Percentiles rank a stretch among this genome's conserved stretches.
Evolutionary conservation across 2,113 vertebrate species (phyloP).

Genomic region (Burhinus oedicnemus): DNA sequence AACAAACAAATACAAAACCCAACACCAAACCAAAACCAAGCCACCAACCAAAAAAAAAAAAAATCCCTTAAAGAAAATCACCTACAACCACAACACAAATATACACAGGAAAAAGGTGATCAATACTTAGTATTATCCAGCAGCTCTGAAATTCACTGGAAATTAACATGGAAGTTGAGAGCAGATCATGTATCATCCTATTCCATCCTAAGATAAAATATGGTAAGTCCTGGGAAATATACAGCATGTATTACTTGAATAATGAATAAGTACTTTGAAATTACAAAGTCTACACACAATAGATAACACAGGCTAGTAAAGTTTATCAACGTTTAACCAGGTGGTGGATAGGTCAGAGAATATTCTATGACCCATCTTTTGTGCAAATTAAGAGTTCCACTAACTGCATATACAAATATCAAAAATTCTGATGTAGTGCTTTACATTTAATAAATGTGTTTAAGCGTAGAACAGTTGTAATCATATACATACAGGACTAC

Average conservation of each 20-base stretch:
- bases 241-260: neutral
- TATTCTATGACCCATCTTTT: neutral
- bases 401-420: neutral
- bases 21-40: neutral
- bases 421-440: neutral
- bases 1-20: neutral
- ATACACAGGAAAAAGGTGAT: neutral
- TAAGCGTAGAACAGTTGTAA: neutral
- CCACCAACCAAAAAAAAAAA: neutral
- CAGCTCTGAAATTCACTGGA: neutral
- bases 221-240: neutral
- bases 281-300: neutral
- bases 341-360: neutral
- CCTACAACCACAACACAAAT: neutral
- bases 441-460: neutral
- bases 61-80: neutral
- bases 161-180: neutral
- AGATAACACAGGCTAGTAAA: neutral
- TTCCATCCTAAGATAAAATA: neutral
- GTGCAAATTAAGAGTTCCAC: constrained; percentile 10
- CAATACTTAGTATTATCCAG: neutral
- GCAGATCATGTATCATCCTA: neutral
- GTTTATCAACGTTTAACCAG: neutral
- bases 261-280: neutral
- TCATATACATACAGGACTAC: neutral